Percentiles rank a stretch among this genome's conserved stretches.
phyloP scores from a whole-genome alignment of 2,113 vertebrate species.

The Cavia porcellus region DNA sequence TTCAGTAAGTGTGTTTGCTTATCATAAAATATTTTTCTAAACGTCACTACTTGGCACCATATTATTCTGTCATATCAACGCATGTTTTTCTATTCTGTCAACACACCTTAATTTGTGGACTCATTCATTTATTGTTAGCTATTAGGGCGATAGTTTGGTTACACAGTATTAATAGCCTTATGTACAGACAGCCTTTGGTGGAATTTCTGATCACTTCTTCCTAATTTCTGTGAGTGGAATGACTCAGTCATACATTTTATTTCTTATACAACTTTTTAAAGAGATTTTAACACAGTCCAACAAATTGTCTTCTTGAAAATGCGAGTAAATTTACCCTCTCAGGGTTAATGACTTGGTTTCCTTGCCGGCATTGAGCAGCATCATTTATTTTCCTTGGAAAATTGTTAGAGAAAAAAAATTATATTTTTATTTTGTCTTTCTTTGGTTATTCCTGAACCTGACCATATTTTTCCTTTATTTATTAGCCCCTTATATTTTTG shows the following conservation, averaged over 20 bases:
- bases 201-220: slow-evolving; percentile 35
- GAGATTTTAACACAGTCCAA: neutral
- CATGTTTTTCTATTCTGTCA: neutral
- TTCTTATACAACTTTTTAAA: neutral
- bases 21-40: slow-evolving; percentile 43
- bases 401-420: neutral
- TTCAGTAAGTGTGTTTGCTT: neutral
- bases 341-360: neutral
- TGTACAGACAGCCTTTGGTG: neutral
- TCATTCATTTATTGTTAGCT: neutral
- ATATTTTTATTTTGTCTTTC: slow-evolving; percentile 15
- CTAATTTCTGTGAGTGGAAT: slow-evolving; percentile 16
- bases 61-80: neutral
- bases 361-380: neutral
- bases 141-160: neutral
- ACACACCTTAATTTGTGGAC: neutral
- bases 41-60: neutral
- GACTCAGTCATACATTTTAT: neutral
- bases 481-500: neutral
- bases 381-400: slow-evolving; percentile 47
- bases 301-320: neutral
- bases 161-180: neutral
- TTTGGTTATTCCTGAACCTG: neutral
- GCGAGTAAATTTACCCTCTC: neutral
- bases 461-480: slow-evolving; percentile 36